Evolutionary conservation across 2,888 invertebrate species (phyloP).

Genomic region (Papilio gigon): DNA sequence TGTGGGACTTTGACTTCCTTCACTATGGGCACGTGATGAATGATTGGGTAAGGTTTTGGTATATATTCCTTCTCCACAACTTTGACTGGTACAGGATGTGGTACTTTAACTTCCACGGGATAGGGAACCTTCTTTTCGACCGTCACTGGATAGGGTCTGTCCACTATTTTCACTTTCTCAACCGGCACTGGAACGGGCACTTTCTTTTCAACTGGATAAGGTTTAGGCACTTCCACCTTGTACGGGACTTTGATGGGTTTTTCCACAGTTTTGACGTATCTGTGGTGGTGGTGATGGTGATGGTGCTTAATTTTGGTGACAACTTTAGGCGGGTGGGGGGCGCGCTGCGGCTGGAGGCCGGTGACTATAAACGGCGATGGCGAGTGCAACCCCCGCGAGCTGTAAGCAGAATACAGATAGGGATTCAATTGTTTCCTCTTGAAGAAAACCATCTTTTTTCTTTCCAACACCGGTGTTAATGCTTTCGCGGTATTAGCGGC

Average conservation of each 20-base stretch:
- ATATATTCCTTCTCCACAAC: constrained; percentile 78
- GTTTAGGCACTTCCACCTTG: constrained; percentile 82
- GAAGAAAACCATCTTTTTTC: constrained; percentile 64
- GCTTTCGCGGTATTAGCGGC: constrained; percentile 53
- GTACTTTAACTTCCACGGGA: constrained; percentile 73
- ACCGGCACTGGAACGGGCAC: constrained; percentile 63
- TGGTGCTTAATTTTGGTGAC: constrained; percentile 82
- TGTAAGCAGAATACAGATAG: constrained; percentile 64
- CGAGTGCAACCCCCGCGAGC: constrained; percentile 56
- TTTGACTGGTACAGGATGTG: constrained; percentile 77
- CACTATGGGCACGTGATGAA: constrained; percentile 71
- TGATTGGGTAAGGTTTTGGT: constrained; percentile 75
- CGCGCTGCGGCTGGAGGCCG: constrained; percentile 63
- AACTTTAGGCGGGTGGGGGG: constrained; percentile 57
- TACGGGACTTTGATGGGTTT: constrained; percentile 78
- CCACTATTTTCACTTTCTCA: constrained; percentile 57
- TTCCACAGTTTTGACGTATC: constrained; percentile 83
- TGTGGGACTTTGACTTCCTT: constrained; percentile 74
- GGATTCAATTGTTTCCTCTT: constrained; percentile 63
- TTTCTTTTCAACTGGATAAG: constrained; percentile 78
- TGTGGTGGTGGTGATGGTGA: constrained; percentile 85
- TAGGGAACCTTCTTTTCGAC: constrained; percentile 69
- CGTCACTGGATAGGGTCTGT: constrained; percentile 50
- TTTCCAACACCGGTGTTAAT: constrained; percentile 48
- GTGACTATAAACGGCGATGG: constrained; percentile 54